Base-by-base conservation (phyloP, 2,888 invertebrate species). In the Orchestes rusci region DNA sequence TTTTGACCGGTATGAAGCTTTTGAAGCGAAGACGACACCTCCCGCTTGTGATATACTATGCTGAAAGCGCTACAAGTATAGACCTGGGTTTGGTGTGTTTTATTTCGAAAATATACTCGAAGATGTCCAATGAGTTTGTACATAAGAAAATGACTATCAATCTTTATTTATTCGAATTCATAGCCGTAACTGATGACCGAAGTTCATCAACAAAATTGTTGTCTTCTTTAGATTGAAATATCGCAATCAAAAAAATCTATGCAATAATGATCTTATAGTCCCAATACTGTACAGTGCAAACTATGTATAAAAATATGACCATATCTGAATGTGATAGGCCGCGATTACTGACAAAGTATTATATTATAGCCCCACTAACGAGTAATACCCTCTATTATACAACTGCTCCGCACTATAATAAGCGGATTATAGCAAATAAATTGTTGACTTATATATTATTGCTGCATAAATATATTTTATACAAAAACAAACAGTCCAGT, bases 41-140 rank as follows among this genome's bases (percentile, higher is more conserved):
- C 57, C 53, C 56, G 58, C 53, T 56, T 58, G 56, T 59, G 54
- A 57, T 56, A 45, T 32, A 58, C 53, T 39, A 35, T 55, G 52
- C 53, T 53, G 52, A 55, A 51, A 54, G 54, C 55, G 54, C 50
- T 53, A 52, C 50, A 52, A 47, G 40, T n/a, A n/a, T 47, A 48
- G 54, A 47, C 48, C 53, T 54, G 55, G 56, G 51, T 47, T 51
- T 51, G 33, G 15, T 17, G 10, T 17, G 15, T 37, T 38, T 27
- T 16, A 30, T 41, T 33, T n/a, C n/a, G n/a, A n/a, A n/a, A n/a
- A n/a, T n/a, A n/a, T n/a, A n/a, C n/a, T n/a, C n/a, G n/a, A n/a
- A n/a, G n/a, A n/a, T n/a, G n/a, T n/a, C n/a, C n/a, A n/a, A n/a
- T n/a, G n/a, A n/a, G n/a, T n/a, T n/a, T n/a, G n/a, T n/a, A n/a